These are phyloP conservation scores for Macrotis lagotis DNA, from an alignment of 2,113 vertebrate genomes.

Conservation along the genomic window DNA sequence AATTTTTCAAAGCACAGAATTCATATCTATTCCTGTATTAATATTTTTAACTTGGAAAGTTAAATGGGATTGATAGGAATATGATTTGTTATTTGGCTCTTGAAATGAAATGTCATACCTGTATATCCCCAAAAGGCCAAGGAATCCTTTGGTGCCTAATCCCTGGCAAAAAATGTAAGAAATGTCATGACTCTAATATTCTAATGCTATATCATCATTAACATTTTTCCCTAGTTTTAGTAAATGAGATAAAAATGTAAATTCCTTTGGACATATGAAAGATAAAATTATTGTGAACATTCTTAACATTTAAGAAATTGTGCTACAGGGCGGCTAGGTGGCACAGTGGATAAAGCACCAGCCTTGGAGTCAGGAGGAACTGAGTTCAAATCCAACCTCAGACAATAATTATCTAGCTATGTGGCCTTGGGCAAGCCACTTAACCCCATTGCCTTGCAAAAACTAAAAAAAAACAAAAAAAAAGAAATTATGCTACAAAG, in stretches of 20 bases:
- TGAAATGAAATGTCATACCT: not conserved
- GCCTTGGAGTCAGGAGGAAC: too few species aligned
- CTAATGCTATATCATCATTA: not conserved
- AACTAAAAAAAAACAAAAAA: too few species aligned
- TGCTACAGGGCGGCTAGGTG: too few species aligned
- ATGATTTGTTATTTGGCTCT: not conserved
- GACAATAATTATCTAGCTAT: too few species aligned
- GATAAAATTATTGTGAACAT: not conserved
- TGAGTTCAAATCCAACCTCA: too few species aligned
- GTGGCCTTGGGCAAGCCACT: too few species aligned
- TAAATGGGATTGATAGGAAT: not conserved
- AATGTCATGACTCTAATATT: not conserved
- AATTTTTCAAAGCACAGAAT: not conserved
- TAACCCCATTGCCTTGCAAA: too few species aligned
- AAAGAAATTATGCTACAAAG: not conserved
- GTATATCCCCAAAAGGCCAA: not conserved
- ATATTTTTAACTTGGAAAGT: not conserved
- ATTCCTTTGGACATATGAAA: not conserved
- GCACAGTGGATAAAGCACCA: too few species aligned
- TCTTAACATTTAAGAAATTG: not conserved
- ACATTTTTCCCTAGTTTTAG: not conserved
- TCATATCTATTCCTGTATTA: not conserved
- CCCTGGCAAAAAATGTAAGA: not conserved
- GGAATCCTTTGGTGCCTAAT: not conserved
- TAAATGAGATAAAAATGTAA: constrained; percentile 5